A percentile compares a stretch with the other conserved stretches of the same genome.
phyloP scores from a whole-genome alignment of 1,140 invertebrate species.

The Drosophila asahinai region DNA sequence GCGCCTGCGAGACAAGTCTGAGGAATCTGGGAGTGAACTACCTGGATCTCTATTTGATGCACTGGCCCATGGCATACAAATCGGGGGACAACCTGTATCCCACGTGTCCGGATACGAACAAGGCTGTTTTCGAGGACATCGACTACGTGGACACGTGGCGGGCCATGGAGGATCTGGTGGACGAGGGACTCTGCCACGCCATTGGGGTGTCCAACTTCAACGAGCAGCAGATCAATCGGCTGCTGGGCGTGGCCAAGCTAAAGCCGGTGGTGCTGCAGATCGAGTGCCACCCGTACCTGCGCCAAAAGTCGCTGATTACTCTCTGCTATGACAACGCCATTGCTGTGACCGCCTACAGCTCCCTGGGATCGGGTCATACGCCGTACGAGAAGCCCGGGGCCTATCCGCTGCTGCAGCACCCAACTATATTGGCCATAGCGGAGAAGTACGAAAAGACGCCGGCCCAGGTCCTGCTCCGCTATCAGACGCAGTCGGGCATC shows the following conservation, averaged over 20 bases:
- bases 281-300: conserved; percentile 95
- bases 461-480: conserved; percentile 90
- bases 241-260: conserved; percentile 89
- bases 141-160: conserved; percentile 97
- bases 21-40: conserved; percentile 89
- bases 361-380: conserved; percentile 89
- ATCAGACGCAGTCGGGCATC: conserved; percentile 87
- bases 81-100: conserved; percentile 78
- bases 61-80: conserved; percentile 90
- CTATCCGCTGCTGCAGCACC: conserved; percentile 63
- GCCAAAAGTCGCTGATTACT: conserved; percentile 90
- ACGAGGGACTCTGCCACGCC: conserved; percentile 89
- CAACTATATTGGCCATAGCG: conserved; percentile 86
- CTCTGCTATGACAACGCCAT: conserved; percentile 90
- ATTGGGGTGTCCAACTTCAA: conserved; percentile 98
- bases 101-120: conserved; percentile 87
- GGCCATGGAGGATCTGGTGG: conserved; percentile 92
- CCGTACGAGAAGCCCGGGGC: conserved; percentile 76
- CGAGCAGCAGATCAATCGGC: conserved; percentile 90
- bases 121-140: conserved; percentile 86
- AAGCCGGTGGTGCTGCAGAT: conserved; percentile 92
- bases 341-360: conserved; percentile 91
- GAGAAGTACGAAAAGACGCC: conserved; percentile 89
- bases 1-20: conserved; percentile 86
- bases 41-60: conserved; percentile 91